phyloP scores from a whole-genome alignment of 2,888 invertebrate species.

The Chalcis sispes region DNA sequence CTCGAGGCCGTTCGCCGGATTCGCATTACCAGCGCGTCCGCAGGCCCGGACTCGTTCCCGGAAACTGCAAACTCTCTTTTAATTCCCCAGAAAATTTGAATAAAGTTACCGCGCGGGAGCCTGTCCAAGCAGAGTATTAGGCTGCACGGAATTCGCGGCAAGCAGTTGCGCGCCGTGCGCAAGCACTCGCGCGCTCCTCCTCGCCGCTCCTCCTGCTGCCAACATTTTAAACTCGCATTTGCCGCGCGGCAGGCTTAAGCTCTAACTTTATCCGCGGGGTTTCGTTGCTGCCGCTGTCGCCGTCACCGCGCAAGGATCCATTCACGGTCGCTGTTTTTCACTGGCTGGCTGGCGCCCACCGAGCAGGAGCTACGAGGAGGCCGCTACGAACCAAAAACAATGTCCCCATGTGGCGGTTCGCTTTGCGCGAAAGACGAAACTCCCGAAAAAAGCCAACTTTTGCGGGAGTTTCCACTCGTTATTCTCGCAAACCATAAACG shows the following conservation, averaged over 20 bases:
- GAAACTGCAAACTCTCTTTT: constrained; percentile 69
- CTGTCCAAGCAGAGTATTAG: constrained; percentile 69
- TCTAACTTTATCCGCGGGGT: constrained; percentile 70
- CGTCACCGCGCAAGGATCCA: constrained; percentile 50
- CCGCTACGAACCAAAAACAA: constrained; percentile 58
- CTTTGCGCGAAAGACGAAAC: background rate
- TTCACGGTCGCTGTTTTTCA: background rate
- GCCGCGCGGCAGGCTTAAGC: constrained; percentile 71
- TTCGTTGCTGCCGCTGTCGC: constrained; percentile 55
- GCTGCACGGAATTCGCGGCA: constrained; percentile 60
- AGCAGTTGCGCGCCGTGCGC: constrained; percentile 60
- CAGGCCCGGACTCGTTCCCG: constrained; percentile 40
- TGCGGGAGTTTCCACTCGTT: background rate
- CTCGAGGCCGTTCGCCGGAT: constrained; percentile 47
- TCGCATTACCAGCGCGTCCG: constrained; percentile 58
- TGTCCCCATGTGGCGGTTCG: constrained; percentile 47
- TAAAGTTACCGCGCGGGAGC: constrained; percentile 66
- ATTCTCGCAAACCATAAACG: background rate
- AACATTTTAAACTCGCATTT: constrained; percentile 74
- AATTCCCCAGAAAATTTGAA: constrained; percentile 71
- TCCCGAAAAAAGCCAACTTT: constrained; percentile 24
- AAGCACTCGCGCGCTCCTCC: background rate
- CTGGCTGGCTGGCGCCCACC: background rate
- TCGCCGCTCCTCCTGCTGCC: constrained; percentile 44
- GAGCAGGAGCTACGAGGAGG: constrained; percentile 38